These are phyloP conservation scores for Muraenolepis orangiensis DNA, from an alignment of 2,797 vertebrate genomes.

Conservation along the genomic window DNA sequence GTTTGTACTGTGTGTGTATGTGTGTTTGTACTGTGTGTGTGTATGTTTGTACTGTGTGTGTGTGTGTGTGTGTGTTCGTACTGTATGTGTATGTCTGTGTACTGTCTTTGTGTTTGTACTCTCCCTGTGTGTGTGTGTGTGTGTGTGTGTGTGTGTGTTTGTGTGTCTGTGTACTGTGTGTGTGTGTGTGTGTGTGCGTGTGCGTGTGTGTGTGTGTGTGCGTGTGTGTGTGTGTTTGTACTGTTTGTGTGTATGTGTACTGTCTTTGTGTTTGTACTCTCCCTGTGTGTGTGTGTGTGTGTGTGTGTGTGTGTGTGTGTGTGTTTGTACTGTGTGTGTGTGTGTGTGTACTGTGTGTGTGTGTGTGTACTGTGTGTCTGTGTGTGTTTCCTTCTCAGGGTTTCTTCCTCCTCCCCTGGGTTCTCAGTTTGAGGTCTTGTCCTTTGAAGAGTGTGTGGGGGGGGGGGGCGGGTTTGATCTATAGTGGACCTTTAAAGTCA, in stretches of 20 bases:
- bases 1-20: neutral
- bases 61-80: too few species aligned
- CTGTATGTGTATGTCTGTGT: neutral
- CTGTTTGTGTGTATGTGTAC: too few species aligned
- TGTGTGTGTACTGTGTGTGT: too few species aligned
- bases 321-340: too few species aligned
- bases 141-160: neutral
- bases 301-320: too few species aligned
- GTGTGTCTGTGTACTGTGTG: neutral
- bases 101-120: neutral
- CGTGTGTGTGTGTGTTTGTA: too few species aligned
- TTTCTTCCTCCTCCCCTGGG: neutral
- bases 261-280: too few species aligned
- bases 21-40: neutral
- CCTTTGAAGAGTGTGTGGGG: neutral
- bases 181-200: neutral
- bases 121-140: conserved; percentile 1
- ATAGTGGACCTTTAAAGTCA: neutral
- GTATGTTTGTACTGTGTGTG: too few species aligned
- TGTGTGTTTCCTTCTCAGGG: neutral
- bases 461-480: neutral
- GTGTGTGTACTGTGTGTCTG: too few species aligned
- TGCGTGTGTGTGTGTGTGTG: neutral
- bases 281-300: conserved; percentile 2
- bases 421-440: neutral